These are phyloP conservation scores for Lottia scabra DNA, from an alignment of 2,888 invertebrate species.

Conservation along the genomic window DNA sequence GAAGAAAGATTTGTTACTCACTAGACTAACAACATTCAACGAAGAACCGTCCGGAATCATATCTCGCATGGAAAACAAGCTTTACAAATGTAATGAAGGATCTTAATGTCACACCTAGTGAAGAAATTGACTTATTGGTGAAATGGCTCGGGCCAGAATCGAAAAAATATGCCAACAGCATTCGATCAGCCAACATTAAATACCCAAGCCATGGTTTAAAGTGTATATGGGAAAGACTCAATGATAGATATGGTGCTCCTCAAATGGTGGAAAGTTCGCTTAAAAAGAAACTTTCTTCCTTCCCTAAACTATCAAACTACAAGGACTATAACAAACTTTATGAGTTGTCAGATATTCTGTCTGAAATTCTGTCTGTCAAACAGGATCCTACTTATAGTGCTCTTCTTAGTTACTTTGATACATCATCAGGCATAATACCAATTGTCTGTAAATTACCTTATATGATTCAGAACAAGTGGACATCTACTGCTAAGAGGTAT, in stretches of 20 bases:
- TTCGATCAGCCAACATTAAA: neutral
- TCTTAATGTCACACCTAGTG: conserved; percentile 5
- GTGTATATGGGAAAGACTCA: neutral
- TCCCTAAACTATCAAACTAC: too few species aligned
- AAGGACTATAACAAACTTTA: too few species aligned
- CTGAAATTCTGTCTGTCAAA: too few species aligned
- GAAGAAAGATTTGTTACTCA: conserved; percentile 16
- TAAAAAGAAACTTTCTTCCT: too few species aligned
- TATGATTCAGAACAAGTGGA: too few species aligned
- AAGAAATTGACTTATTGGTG: neutral
- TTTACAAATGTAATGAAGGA: conserved; percentile 11
- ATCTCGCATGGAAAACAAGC: conserved; percentile 12
- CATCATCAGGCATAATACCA: neutral
- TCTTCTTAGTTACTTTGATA: neutral
- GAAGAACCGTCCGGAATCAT: conserved; percentile 16
- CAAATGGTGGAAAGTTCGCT: neutral
- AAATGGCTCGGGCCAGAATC: neutral
- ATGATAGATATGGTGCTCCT: neutral
- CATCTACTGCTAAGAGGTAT: too few species aligned
- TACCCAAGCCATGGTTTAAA: neutral
- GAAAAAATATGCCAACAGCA: neutral
- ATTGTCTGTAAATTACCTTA: too few species aligned
- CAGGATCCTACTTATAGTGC: too few species aligned
- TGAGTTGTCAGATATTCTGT: too few species aligned
- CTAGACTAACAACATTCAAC: conserved; percentile 8